phyloP scores from a whole-genome alignment of 2,888 invertebrate genomes.

The Nymphalis polychloros region DNA sequence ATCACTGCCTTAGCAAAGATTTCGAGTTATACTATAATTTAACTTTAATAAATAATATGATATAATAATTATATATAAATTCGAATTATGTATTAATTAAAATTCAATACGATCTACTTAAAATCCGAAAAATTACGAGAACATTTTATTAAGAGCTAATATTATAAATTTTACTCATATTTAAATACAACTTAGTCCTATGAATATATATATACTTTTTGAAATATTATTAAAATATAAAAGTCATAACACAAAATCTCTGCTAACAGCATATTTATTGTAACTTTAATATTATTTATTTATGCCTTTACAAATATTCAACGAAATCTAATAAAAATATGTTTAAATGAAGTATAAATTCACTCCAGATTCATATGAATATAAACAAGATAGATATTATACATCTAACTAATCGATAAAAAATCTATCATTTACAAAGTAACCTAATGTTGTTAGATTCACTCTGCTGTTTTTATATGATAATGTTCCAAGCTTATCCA shows the following conservation, averaged over 20 bases:
- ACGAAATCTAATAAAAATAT: neutral
- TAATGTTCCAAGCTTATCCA: neutral
- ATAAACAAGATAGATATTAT: neutral
- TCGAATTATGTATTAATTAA: too few relatives aligned
- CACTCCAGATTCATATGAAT: neutral
- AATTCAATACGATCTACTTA: too few relatives aligned
- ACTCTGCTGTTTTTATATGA: neutral
- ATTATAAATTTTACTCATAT: neutral
- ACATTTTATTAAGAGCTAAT: neutral
- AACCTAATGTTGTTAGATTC: neutral
- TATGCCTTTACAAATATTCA: neutral
- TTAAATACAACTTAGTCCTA: neutral
- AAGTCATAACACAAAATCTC: conserved; percentile 25
- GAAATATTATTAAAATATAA: neutral
- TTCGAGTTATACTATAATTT: conserved; percentile 19
- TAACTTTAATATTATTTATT: neutral
- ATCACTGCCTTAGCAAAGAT: conserved; percentile 24
- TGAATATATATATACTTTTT: neutral
- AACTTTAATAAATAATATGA: neutral
- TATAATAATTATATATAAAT: too few relatives aligned
- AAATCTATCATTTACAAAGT: neutral
- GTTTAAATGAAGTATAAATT: too few relatives aligned
- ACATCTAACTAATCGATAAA: neutral
- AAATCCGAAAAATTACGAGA: neutral
- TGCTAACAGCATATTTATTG: conserved; percentile 3